Percentiles rank a stretch among this genome's conserved stretches.
phyloP scores from a whole-genome alignment of 2,113 vertebrate genomes.

The Globicephala melas region DNA sequence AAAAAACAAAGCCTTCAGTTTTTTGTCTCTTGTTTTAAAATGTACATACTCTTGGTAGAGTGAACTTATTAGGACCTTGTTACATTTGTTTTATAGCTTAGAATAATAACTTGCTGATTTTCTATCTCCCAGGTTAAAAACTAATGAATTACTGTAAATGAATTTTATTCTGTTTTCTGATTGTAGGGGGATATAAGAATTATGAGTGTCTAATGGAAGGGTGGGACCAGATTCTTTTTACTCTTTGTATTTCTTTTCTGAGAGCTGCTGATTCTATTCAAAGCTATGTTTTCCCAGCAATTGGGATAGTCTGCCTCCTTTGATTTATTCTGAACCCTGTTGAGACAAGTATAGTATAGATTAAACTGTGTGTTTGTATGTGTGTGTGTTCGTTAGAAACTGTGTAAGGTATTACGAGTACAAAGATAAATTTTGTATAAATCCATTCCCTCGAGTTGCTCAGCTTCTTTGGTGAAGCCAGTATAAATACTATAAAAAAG shows the following conservation, averaged over 20 bases:
- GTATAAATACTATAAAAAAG: neutral
- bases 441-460: neutral
- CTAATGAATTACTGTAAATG: neutral
- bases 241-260: neutral
- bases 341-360: neutral
- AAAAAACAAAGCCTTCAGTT: neutral
- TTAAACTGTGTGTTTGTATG: neutral
- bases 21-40: conserved; percentile 38
- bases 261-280: neutral
- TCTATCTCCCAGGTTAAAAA: conserved; percentile 4
- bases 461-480: neutral
- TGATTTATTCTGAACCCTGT: neutral
- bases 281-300: neutral
- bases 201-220: neutral
- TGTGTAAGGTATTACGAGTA: neutral
- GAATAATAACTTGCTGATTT: neutral
- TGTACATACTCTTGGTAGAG: neutral
- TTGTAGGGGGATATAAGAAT: neutral
- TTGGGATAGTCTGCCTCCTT: neutral
- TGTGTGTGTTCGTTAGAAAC: conserved; percentile 10
- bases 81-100: neutral
- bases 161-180: neutral
- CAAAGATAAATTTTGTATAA: neutral
- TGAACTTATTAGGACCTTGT: neutral
- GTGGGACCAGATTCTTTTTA: neutral